Evolutionary conservation across 2,113 vertebrate species (phyloP).

Genomic region (Microtus oregoni): DNA sequence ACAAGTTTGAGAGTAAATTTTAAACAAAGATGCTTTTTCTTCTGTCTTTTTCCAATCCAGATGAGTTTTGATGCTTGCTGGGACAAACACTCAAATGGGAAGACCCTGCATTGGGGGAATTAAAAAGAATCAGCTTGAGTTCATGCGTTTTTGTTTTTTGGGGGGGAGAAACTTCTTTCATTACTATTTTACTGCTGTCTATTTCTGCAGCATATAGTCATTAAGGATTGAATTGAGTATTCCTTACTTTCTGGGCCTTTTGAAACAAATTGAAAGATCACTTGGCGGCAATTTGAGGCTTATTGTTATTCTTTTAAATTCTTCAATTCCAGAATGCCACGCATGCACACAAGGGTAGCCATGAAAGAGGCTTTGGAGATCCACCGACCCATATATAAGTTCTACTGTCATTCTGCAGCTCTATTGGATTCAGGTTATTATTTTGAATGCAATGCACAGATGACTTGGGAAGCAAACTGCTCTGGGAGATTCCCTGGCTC

Average conservation of each 20-base stretch:
- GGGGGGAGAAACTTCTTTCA: neutral
- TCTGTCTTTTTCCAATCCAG: constrained; percentile 8
- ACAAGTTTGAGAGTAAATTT: neutral
- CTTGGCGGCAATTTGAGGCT: neutral
- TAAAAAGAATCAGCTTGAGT: constrained; percentile 21
- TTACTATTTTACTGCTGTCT: constrained; percentile 41
- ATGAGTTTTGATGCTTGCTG: constrained; percentile 28
- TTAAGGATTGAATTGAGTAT: constrained; percentile 28
- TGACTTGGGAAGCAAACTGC: constrained; percentile 13
- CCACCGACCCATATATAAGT: neutral
- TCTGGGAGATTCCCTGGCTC: constrained; percentile 20
- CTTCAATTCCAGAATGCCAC: neutral
- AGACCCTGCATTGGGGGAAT: neutral
- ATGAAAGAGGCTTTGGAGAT: neutral
- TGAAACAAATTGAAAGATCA: constrained; percentile 43
- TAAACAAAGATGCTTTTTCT: neutral
- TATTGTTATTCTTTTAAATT: constrained; percentile 43
- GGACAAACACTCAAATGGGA: constrained; percentile 32
- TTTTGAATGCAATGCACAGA: constrained; percentile 44
- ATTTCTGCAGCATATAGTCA: constrained; percentile 1
- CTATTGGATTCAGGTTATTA: constrained; percentile 10
- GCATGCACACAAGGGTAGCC: neutral
- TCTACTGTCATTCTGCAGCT: constrained; percentile 18
- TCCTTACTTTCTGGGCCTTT: neutral
- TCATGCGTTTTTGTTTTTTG: constrained; percentile 26